Percentiles rank a stretch among this genome's conserved stretches.
phyloP scores from a whole-genome alignment of 2,113 vertebrate genomes.

The Sander lucioperca region DNA sequence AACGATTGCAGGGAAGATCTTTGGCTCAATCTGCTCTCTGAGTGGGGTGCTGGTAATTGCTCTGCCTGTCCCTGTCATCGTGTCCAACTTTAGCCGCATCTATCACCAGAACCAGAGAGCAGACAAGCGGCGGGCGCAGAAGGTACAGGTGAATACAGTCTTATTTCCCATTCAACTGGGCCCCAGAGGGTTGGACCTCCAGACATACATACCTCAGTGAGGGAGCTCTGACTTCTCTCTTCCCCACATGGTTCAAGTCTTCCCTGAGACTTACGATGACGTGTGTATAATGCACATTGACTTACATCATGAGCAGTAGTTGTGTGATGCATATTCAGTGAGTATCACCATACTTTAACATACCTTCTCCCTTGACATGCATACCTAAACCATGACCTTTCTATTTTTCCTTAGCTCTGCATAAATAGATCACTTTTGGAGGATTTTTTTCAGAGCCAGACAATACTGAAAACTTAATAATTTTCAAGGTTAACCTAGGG shows the following conservation, averaged over 20 bases:
- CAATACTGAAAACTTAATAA: background rate
- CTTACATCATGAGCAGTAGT: background rate
- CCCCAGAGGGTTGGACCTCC: conserved; percentile 44
- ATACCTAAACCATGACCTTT: conserved; percentile 27
- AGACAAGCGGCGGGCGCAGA: conserved; percentile 95
- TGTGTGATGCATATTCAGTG: conserved; percentile 23
- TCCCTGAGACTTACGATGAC: conserved; percentile 22
- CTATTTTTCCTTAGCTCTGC: background rate
- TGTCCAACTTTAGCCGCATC: conserved; percentile 99
- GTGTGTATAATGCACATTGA: conserved; percentile 23
- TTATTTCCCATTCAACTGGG: conserved; percentile 54
- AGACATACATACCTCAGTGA: conserved; percentile 31
- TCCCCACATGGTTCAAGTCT: conserved; percentile 27
- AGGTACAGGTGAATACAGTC: conserved; percentile 86
- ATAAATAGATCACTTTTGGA: background rate
- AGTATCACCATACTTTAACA: conserved; percentile 14
- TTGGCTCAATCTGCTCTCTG: conserved; percentile 97
- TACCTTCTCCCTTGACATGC: background rate
- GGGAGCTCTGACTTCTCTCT: conserved; percentile 26
- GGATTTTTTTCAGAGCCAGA: background rate
- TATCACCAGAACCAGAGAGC: conserved; percentile 99
- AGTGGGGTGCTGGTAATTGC: conserved; percentile 98
- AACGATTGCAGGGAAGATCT: conserved; percentile 98
- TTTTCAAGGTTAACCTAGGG: background rate
- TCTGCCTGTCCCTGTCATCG: conserved; percentile 97